Evolutionary conservation across 2,113 vertebrate genomes (phyloP), one percentile per base, ranked within the genome.

Genomic region (Syrrhaptes paradoxus): DNA sequence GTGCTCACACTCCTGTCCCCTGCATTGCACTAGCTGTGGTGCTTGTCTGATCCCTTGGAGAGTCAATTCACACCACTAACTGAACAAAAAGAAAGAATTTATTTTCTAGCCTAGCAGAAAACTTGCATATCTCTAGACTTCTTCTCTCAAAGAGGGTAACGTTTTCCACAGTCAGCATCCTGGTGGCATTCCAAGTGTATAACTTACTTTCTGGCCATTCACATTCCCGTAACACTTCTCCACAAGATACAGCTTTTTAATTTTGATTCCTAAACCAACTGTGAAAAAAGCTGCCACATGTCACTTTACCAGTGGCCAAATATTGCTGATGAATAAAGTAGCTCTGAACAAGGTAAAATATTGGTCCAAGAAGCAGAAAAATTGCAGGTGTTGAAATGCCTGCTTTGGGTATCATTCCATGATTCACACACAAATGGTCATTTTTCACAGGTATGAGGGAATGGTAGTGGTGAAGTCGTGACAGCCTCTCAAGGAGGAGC

Each of bases 381-480:
- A 41, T 1, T 18, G 12, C 48, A 72, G 41, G 31, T 43, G 17
- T 58, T 58, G 21, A 77, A 57, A 46, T 2, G 1, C 24, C 48
- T 43, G 58, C 28, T 62, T 45, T 46, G 18, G 52, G 18, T 21
- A 34, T 65, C 51, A 22, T 21, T 28, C 22, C 21, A 29, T 15
- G 41, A 28, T 16, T 73, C 48, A 41, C 15, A 76, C 6, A 28
- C 17, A 62, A 46, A 74, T 9, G 54, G 22, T 67, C 13, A 49
- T 43, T 89, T 74, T 62, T 57, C 48, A 57, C 11, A 68, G 18
- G 22, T 19, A 25, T 13, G 25, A 76, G 12, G 18, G 26, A 78
- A 22, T 29, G 0, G 0, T 17, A 71, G 10, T 8, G 3, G 18
- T 22, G 28, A 66, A 22, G 22, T 10, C 11, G 3, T 14, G 9